These are phyloP conservation scores for Cephus cinctus DNA, from an alignment of 1,140 invertebrate genomes.

Conservation along the genomic window DNA sequence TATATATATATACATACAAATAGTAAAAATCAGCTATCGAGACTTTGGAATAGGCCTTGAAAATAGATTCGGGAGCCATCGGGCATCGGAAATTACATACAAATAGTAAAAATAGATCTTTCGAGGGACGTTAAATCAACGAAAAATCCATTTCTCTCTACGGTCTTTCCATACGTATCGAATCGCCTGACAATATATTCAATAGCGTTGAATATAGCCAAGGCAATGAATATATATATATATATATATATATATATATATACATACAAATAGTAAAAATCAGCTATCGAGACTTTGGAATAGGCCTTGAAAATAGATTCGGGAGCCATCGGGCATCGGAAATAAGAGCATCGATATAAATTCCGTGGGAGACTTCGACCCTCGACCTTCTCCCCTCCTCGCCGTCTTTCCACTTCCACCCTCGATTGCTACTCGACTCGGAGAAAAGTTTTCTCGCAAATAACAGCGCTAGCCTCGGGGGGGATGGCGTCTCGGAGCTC, in stretches of 20 bases:
- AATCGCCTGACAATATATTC: no score
- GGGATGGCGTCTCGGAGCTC: slow-evolving; percentile 2
- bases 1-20: neutral
- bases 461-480: slow-evolving; percentile 1
- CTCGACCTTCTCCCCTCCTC: slow-evolving; percentile 6
- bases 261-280: neutral
- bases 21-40: no score
- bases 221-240: neutral
- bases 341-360: slow-evolving; percentile 31
- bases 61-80: slow-evolving; percentile 29
- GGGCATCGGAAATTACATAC: no score
- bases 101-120: no score
- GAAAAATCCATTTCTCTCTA: no score
- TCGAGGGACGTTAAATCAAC: no score
- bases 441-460: slow-evolving; percentile 18
- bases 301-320: slow-evolving; percentile 34
- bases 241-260: neutral
- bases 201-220: no score
- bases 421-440: slow-evolving; percentile 5
- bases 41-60: slow-evolving; percentile 27
- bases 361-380: slow-evolving; percentile 23
- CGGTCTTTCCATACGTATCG: no score
- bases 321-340: slow-evolving; percentile 19
- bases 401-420: slow-evolving; percentile 5
- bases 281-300: no score